phyloP scores from a whole-genome alignment of 2,797 vertebrate genomes.

The Smutsia temminckii region DNA sequence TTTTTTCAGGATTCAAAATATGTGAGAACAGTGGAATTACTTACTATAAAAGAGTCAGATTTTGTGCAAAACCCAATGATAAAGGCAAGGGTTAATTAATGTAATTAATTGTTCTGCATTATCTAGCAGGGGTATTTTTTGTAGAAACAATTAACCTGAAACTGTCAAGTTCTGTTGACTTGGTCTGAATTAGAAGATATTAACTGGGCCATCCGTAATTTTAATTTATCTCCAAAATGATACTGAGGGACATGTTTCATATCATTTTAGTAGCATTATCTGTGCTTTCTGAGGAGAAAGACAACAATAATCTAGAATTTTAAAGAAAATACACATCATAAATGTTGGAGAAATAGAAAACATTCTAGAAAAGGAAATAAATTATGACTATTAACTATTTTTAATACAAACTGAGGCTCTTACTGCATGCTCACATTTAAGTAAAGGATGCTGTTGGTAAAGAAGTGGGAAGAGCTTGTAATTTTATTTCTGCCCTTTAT shows the following conservation, averaged over 20 bases:
- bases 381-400: neutral
- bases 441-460: neutral
- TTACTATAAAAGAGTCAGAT: neutral
- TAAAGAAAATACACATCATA: neutral
- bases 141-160: conserved; percentile 48
- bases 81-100: neutral
- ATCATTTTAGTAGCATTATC: neutral
- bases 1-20: neutral
- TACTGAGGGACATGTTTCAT: neutral
- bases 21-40: neutral
- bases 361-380: neutral
- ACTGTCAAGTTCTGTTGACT: conserved; percentile 5
- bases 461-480: neutral
- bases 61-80: neutral
- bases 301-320: neutral
- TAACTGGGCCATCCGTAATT: neutral
- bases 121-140: neutral
- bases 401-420: neutral
- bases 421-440: neutral
- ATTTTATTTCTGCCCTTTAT: conserved; percentile 10
- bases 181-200: conserved; percentile 11
- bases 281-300: neutral
- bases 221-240: neutral
- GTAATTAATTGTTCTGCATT: neutral
- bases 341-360: neutral